These are phyloP conservation scores for Congeria kusceri DNA, from an alignment of 2,888 invertebrate species.

Conservation along the genomic window DNA sequence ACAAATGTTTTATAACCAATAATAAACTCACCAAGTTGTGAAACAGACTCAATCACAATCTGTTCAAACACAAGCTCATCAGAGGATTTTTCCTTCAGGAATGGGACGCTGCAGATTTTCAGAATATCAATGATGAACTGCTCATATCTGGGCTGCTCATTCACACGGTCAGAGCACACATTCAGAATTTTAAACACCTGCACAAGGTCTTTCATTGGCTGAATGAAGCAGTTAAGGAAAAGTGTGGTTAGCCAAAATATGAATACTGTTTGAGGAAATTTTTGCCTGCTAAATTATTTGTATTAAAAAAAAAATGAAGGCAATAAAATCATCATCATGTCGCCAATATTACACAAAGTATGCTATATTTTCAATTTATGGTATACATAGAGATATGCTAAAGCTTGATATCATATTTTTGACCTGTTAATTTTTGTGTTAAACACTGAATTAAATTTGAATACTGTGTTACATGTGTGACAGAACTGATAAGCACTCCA, in stretches of 20 bases:
- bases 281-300: too few relatives aligned
- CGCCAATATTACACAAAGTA: too few relatives aligned
- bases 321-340: too few relatives aligned
- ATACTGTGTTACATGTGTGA: too few relatives aligned
- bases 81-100: conserved; percentile 84
- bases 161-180: conserved; percentile 83
- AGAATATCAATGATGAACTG: conserved; percentile 81
- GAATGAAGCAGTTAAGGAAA: conserved; percentile 63
- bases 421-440: too few relatives aligned
- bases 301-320: too few relatives aligned
- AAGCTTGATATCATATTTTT: too few relatives aligned
- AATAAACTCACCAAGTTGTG: conserved; percentile 82
- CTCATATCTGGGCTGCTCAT: conserved; percentile 81
- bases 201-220: conserved; percentile 85
- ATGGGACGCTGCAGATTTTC: conserved; percentile 82
- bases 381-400: too few relatives aligned
- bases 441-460: too few relatives aligned
- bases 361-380: too few relatives aligned
- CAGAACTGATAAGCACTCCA: not conserved
- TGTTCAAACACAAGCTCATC: conserved; percentile 84
- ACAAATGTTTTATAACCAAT: not conserved
- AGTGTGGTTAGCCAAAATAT: not conserved
- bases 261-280: not conserved
- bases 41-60: conserved; percentile 84
- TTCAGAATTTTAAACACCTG: conserved; percentile 84